Evolutionary conservation across 2,797 vertebrate genomes (phyloP), one percentile per base, ranked within the genome.

Genomic region (Lithobates sylvaticus): DNA sequence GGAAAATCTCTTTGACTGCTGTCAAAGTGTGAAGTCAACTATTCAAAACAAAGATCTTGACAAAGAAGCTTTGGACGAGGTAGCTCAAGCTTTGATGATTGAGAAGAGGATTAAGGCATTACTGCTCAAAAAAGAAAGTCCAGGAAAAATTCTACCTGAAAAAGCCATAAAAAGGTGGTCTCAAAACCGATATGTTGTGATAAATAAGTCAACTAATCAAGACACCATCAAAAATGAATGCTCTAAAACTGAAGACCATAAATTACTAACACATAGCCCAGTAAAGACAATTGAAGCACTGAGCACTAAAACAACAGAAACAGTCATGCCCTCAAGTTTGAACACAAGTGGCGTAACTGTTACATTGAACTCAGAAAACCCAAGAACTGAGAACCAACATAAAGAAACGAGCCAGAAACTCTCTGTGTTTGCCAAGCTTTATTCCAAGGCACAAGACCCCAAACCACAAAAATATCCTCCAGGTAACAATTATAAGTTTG

Each of bases 1-100:
- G 82, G 93, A 92, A 83, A 90, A 91, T 80, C 70, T 71, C 3
- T 85, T 88, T 42, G 88, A 27, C 47, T 88, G 91, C 70, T 81
- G 21, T 32, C 42, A 67, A 4, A 42, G 1, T 39, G 39, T 39
- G 39, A 9, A 39, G 39, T 34, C 39, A 36, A 27, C 36, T 65
- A 77, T 47, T 47, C 12, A 18, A 36, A 32, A 34, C 58, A 54
- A 54, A 15, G 15, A 16, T 13, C 16, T 15, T 27, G 34, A 65
- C 5, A 69, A 4, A 8, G 18, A 79, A 85, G 26, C 2, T 80
- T n/a, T 61, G 23, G 36, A 79, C 23, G 36, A 50, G 15, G 27
- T 50, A 50, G 16, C 90, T 15, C 89, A 91, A 29, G 89, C 91
- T 76, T 54, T 88, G 36, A 81, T 86, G 0, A 2, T 90, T 1